Conservation (phyloP, 2,888 invertebrate genomes). For the Brachypalpus laphriformis region DNA sequence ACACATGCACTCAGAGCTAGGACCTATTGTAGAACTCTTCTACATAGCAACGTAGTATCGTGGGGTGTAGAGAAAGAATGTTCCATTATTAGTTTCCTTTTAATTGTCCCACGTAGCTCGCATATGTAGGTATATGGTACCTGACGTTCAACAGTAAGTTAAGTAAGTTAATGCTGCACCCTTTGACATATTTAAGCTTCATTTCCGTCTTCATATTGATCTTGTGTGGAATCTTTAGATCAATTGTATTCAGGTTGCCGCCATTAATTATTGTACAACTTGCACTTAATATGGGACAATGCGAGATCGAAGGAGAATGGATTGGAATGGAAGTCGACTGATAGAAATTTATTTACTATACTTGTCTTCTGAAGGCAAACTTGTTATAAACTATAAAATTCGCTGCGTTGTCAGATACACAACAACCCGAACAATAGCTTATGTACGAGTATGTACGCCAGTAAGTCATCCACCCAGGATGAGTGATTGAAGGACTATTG, state of each 20-base stretch:
- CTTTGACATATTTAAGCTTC: background rate
- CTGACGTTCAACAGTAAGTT: background rate
- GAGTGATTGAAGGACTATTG: conserved; percentile 49
- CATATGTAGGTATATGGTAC: background rate
- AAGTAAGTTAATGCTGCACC: background rate
- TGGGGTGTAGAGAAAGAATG: background rate
- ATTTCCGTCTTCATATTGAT: background rate
- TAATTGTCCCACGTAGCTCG: conserved; percentile 29
- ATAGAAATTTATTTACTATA: background rate
- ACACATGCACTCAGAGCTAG: conserved; percentile 1
- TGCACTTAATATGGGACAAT: background rate
- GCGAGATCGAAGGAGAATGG: background rate
- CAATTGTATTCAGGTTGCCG: background rate
- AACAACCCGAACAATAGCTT: background rate
- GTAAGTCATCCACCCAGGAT: background rate
- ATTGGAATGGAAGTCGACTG: background rate
- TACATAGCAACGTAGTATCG: background rate
- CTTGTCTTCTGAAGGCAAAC: background rate
- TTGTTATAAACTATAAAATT: background rate
- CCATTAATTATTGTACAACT: background rate
- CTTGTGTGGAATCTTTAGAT: background rate
- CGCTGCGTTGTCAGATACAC: background rate
- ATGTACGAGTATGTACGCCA: background rate
- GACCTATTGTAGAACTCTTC: conserved; percentile 5
- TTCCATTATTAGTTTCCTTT: conserved; percentile 40